Evolutionary conservation across 2,113 vertebrate genomes (phyloP), one percentile per base, ranked within the genome.

Genomic region (Clarias gariepinus): DNA sequence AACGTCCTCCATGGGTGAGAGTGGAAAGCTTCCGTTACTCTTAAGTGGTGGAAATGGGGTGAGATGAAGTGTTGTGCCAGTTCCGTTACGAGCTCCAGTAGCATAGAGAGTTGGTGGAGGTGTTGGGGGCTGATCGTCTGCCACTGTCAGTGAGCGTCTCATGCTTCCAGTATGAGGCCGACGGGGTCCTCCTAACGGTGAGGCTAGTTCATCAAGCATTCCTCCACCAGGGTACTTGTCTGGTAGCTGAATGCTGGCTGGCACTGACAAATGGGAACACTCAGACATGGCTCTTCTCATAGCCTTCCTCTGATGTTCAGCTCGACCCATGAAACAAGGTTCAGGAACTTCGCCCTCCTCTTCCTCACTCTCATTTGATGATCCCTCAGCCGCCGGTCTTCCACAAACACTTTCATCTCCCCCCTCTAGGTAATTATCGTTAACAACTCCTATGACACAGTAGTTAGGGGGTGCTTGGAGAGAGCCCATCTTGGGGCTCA

Each of bases 201-300:
- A 95, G 1, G 87, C 88, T 33, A 92, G 85, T 79, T 92, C 90
- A 73, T 96, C 95, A 8, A 88, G 77, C 86, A 92, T 90, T 36
- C 88, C 79, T 78, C 89, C 88, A 30, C 95, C 94, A 3, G 98
- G 97, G 88, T 98, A 99, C 89, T 96, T 97, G 89, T 98, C 97
- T 0, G 95, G 94, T 83, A 97, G 95, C 92, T 97, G 93, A 25
- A 96, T 93, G 90, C 96, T 93, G 0, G 93, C 94, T n/a, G 98
- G 98, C 11, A 98, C 98, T 0, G 96, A 96, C 86, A 99, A 94
- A 91, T 97, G 98, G 33, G 97, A 97, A 90, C 97, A 98, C 87
- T 99, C 98, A 0, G 98, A 99, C 96, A 99, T 96, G 0, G 98
- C 97, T 36, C 97, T 95, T 23, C 96, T 93, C 95, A 99, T 96